Evolutionary conservation across 23 tunicate genomes (phyloP).

Genomic region (Phallusia fumigata): DNA sequence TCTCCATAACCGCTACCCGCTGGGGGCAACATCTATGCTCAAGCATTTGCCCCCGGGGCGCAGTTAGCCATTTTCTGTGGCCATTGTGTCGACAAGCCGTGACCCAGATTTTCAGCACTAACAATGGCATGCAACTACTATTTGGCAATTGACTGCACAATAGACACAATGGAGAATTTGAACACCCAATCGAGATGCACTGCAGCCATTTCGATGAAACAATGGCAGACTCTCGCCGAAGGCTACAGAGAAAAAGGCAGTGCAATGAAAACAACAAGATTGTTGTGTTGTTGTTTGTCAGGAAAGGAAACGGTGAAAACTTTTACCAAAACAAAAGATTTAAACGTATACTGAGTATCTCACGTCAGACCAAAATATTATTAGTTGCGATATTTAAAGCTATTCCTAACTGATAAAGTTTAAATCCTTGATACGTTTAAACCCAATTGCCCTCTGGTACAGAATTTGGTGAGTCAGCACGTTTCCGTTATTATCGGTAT

Average conservation of each 20-base stretch:
- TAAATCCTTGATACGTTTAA: too few relatives aligned
- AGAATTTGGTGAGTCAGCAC: too few relatives aligned
- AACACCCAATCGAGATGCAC: constrained; percentile 11
- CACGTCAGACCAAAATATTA: too few relatives aligned
- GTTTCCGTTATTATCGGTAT: too few relatives aligned
- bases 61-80: constrained; percentile 5
- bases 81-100: not conserved
- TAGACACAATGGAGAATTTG: not conserved
- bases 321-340: too few relatives aligned
- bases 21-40: constrained; percentile 10
- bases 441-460: too few relatives aligned
- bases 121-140: constrained; percentile 36
- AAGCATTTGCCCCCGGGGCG: constrained; percentile 11
- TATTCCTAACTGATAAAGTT: too few relatives aligned
- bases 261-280: not conserved
- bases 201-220: constrained; percentile 4
- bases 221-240: not conserved
- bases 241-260: constrained; percentile 8
- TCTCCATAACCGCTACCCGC: not conserved
- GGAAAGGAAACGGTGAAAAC: not conserved
- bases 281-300: not conserved
- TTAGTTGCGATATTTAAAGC: too few relatives aligned
- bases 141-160: constrained; percentile 8
- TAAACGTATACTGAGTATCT: too few relatives aligned
- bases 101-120: constrained; percentile 17